Base-by-base conservation (phyloP, 1,140 invertebrate species). In the Drosophila mauritiana region DNA sequence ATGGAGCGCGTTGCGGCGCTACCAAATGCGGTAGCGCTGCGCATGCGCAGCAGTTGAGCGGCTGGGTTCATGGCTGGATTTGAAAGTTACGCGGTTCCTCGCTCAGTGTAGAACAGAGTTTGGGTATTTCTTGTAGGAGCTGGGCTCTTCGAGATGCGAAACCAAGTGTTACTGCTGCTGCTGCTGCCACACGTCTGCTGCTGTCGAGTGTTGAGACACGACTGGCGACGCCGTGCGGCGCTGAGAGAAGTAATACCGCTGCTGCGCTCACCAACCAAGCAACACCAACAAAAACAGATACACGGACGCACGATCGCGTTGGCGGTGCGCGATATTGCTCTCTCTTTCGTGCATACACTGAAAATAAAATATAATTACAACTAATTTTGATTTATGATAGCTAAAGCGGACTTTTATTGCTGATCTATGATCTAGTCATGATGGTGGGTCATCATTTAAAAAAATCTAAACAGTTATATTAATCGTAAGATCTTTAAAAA, bases 181-280 rank as follows among this genome's bases (percentile, higher is more conserved):
- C 57, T 49, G 55, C 48, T 76, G 55, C 62, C 64, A 68, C 62
- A 82, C 74, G 83, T 77, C 83, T 89, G 73, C 40, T 89, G 64
- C 58, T 67, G 72, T 74, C 67, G 73, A 70, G 80, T 82, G 80
- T 57, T 89, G 84, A 74, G 77, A 78, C 84, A 80, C 84, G 80
- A 89, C 84, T 89, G 77, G 57, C 59, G 53, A 69, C 72, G 67
- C 68, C 58, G 72, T 45, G 67, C 62, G 42, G 37, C 49, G 46
- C 25, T 46, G 59, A 40, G 59, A 61, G 49, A 68, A 75, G 73
- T 68, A 68, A 65, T 67, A 73, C 73, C 52, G 74, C 62, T 67
- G 76, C 63, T 20, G 54, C 40, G n/a, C 63, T 20, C 65, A 46
- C 49, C 15, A 17, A 42, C 37, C 2, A 1, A 45, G 57, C 37